Percentiles rank a stretch among this genome's conserved stretches.
These are phyloP conservation scores for Melipona quadrifasciata DNA, from an alignment of 1,140 invertebrate species.

Conservation along the genomic window DNA sequence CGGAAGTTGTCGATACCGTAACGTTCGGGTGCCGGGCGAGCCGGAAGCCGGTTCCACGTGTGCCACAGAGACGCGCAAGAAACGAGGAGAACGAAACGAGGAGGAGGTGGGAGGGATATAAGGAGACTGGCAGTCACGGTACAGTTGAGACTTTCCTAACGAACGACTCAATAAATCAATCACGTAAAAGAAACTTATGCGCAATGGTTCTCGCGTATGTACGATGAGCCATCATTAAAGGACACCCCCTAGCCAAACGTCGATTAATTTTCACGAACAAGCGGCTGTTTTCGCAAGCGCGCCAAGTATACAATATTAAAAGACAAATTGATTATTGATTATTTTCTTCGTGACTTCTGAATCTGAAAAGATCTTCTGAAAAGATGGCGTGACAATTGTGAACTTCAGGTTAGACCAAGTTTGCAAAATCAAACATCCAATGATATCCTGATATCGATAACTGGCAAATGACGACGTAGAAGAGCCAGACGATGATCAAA, in stretches of 20 bases:
- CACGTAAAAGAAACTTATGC: conserved; percentile 69
- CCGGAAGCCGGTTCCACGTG: conserved; percentile 72
- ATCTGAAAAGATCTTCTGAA: too few species aligned
- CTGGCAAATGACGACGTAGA: neutral
- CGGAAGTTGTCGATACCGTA: conserved; percentile 76
- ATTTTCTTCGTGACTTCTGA: too few species aligned
- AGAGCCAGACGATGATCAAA: too few species aligned
- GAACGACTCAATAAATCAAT: conserved; percentile 67
- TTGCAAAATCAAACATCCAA: too few species aligned
- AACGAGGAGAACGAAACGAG: conserved; percentile 14
- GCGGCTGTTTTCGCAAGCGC: neutral
- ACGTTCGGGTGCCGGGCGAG: conserved; percentile 72
- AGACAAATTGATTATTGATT: too few species aligned
- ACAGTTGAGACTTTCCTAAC: conserved; percentile 57
- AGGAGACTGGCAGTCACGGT: conserved; percentile 19
- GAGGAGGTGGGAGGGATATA: conserved; percentile 12
- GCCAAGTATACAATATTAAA: too few species aligned
- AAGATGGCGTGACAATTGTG: too few species aligned
- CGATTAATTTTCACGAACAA: conserved; percentile 52
- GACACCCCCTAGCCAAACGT: neutral
- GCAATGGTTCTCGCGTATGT: conserved; percentile 61
- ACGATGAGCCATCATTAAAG: conserved; percentile 49
- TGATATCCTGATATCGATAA: neutral
- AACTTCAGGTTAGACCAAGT: too few species aligned
- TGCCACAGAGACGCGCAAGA: conserved; percentile 60